Evolutionary conservation across 2,888 invertebrate genomes (phyloP), one percentile per base, ranked within the genome.

Genomic region (Chouioia cunea): DNA sequence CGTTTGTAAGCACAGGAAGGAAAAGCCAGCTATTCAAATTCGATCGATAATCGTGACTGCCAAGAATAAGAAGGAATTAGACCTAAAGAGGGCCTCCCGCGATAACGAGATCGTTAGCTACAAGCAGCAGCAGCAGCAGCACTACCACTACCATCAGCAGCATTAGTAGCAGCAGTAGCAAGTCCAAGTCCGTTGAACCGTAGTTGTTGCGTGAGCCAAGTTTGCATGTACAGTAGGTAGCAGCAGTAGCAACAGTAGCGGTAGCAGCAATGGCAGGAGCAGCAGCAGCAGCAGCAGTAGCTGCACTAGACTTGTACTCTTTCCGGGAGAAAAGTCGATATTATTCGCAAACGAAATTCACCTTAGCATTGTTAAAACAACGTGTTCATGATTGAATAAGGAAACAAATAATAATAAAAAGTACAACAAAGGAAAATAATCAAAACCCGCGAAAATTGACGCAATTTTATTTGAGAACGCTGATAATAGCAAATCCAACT

Each of bases 181-280:
- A 12, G 36, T 36, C 36, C 10, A 65, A 77, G 76, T 74, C 74
- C 74, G 75, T 73, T 75, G 75, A 73, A 74, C 76, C 74, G 68
- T 36, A 36, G 36, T 36, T 36, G 36, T 36, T 36, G 36, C 36
- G 36, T 36, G 18, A 50, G 50, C 16, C 18, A 16, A 70, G 71
- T 73, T 74, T 67, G 69, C 67, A 57, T 71, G 6, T 16, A 14
- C 16, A 50, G 12, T 12, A 36, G 15, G 36, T 36, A 36, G 36
- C 36, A 36, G 36, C 10, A 36, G 36, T 6, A 27, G 27, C 27
- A 27, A 12, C 36, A 6, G 10, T 36, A 10, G 36, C n/a, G n/a
- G n/a, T n/a, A n/a, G 12, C 36, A 36, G 36, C 12, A 36, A 12
- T 12, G 12, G 36, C 10, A 36, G 36, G 3, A 27, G 27, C 27